phyloP scores from a whole-genome alignment of 1,140 invertebrate species.

The Elymnias hypermnestra region DNA sequence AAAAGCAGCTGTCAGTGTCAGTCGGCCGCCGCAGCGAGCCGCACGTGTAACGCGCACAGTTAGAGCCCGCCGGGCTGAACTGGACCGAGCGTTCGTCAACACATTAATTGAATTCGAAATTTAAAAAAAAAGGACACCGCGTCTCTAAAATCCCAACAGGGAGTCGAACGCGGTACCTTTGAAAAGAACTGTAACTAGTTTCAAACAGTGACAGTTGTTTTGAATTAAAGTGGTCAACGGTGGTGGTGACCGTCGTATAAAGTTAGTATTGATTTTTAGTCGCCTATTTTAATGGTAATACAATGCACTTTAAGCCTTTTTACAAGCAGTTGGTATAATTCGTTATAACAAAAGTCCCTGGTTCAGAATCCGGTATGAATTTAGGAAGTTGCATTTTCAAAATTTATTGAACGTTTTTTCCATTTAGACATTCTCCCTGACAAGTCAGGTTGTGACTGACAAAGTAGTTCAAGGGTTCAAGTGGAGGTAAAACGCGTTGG shows the following conservation, averaged over 20 bases:
- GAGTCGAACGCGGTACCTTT: slow-evolving; percentile 28
- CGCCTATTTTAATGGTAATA: slow-evolving; percentile 4
- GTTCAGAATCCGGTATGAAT: too few relatives aligned
- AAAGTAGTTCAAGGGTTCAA: too few relatives aligned
- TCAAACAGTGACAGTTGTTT: slow-evolving; percentile 1
- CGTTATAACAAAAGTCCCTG: too few relatives aligned
- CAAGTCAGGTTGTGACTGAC: too few relatives aligned
- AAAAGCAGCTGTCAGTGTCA: slow-evolving; percentile 9
- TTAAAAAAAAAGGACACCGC: slow-evolving; percentile 7
- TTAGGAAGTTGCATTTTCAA: too few relatives aligned
- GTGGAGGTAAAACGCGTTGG: too few relatives aligned
- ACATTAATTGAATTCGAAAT: slow-evolving; percentile 9
- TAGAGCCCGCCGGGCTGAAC: slow-evolving; percentile 35
- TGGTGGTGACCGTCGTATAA: slow-evolving; percentile 3
- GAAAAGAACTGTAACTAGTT: too few relatives aligned
- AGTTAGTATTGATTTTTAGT: slow-evolving; percentile 23
- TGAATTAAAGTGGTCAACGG: not conserved
- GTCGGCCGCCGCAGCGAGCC: slow-evolving; percentile 18
- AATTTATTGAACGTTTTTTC: too few relatives aligned
- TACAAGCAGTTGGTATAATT: not conserved
- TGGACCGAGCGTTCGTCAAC: slow-evolving; percentile 23
- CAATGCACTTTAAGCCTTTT: not conserved
- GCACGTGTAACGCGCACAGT: slow-evolving; percentile 26
- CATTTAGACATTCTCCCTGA: too few relatives aligned
- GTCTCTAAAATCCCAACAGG: slow-evolving; percentile 35